Percentiles rank a stretch among this genome's conserved stretches.
phyloP scores from a whole-genome alignment of 2,797 vertebrate species.

The Neostethus bicornis region DNA sequence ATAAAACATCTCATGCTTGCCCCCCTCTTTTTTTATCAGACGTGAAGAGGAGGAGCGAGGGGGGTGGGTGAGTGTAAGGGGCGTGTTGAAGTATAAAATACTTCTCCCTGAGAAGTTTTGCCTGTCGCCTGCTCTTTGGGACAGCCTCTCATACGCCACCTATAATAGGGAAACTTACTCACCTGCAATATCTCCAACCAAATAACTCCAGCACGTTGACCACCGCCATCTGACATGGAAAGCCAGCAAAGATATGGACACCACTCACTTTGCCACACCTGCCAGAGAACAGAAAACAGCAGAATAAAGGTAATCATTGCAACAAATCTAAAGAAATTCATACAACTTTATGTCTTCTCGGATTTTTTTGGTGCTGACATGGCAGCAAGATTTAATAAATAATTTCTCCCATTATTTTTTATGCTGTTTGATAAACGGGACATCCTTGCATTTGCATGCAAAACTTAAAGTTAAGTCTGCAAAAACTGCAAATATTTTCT shows the following conservation, averaged over 20 bases:
- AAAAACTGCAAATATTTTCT: not conserved
- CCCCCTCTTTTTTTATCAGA: slow-evolving; percentile 44
- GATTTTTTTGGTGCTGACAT: not conserved
- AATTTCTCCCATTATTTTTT: slow-evolving; percentile 34
- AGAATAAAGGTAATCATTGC: slow-evolving; percentile 83
- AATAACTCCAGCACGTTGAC: slow-evolving; percentile 65
- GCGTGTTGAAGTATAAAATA: slow-evolving; percentile 88
- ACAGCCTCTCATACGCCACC: slow-evolving; percentile 85
- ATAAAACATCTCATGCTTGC: slow-evolving; percentile 58
- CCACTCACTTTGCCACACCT: slow-evolving; percentile 81
- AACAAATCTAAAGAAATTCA: slow-evolving; percentile 15
- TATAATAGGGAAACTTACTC: slow-evolving; percentile 81
- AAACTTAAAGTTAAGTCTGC: slow-evolving; percentile 35
- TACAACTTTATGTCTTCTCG: no score
- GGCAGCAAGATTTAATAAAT: slow-evolving; percentile 16
- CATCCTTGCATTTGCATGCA: slow-evolving; percentile 35
- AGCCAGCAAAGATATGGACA: slow-evolving; percentile 76
- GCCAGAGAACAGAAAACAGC: slow-evolving; percentile 81
- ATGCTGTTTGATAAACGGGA: slow-evolving; percentile 28
- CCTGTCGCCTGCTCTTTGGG: slow-evolving; percentile 91
- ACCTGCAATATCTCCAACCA: slow-evolving; percentile 76
- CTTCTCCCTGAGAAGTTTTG: slow-evolving; percentile 85
- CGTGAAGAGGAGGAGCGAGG: slow-evolving; percentile 73
- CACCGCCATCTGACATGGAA: slow-evolving; percentile 79
- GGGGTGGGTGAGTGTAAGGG: slow-evolving; percentile 72